Conservation (phyloP, 2,888 invertebrate genomes). For the Heliconius charithonia region DNA sequence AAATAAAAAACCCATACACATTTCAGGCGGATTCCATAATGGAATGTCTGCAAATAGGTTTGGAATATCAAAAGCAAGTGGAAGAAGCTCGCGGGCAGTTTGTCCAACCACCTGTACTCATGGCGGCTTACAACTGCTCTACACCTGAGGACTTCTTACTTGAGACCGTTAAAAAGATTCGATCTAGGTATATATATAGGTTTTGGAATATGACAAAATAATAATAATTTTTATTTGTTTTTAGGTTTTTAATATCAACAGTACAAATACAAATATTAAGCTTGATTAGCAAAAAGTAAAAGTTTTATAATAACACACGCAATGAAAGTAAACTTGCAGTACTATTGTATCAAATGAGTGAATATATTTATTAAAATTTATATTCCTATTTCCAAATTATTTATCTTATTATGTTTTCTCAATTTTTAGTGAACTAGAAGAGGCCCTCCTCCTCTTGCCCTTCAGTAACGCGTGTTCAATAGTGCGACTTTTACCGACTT, state of each 20-base stretch:
- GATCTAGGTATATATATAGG: slow-evolving; percentile 87
- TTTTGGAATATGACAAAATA: neutral
- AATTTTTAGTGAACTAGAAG: slow-evolving; percentile 91
- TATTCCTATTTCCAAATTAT: no score
- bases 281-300: no score
- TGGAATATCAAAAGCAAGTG: slow-evolving; percentile 13
- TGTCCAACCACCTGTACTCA: slow-evolving; percentile 88
- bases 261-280: no score
- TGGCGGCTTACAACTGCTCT: slow-evolving; percentile 90
- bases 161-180: slow-evolving; percentile 90
- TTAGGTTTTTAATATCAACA: neutral
- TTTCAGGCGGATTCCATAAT: slow-evolving; percentile 90
- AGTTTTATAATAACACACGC: no score
- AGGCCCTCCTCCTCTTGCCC: slow-evolving; percentile 93
- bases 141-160: slow-evolving; percentile 91
- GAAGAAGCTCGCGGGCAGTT: slow-evolving; percentile 79
- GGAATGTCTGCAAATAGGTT: slow-evolving; percentile 26
- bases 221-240: neutral
- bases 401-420: no score
- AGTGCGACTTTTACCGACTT: slow-evolving; percentile 86
- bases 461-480: slow-evolving; percentile 92
- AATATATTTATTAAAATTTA: no score
- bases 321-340: no score
- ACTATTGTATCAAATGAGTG: no score
- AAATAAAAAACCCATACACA: neutral